Conservation (phyloP, 1,140 invertebrate species). For the Chionoecetes opilio region DNA sequence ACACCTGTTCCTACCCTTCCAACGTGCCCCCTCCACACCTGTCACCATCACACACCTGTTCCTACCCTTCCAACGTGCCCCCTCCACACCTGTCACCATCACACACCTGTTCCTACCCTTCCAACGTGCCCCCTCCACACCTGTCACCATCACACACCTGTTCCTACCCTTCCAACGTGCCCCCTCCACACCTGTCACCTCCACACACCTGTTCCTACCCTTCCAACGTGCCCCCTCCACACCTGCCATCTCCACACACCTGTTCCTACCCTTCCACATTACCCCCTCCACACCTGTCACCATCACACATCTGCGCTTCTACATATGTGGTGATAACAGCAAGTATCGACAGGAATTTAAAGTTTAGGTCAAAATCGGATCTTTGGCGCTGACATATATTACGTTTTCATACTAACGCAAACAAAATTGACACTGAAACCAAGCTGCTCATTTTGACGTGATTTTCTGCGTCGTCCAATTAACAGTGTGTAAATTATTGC, state of each 20-base stretch:
- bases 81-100: too few species aligned
- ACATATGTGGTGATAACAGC: neutral
- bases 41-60: neutral
- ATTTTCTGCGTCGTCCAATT: neutral
- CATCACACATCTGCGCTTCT: neutral
- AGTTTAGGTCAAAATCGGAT: neutral
- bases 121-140: too few species aligned
- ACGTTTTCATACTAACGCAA: neutral
- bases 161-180: too few species aligned
- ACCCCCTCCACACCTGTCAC: neutral
- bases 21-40: neutral
- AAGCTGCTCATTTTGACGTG: neutral
- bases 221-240: too few species aligned
- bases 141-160: too few species aligned
- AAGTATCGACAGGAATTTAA: neutral
- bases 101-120: too few species aligned
- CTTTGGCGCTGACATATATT: neutral
- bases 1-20: neutral
- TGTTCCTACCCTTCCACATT: neutral
- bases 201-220: neutral
- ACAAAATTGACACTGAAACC: neutral
- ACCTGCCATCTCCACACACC: neutral
- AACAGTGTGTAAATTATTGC: neutral
- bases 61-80: too few species aligned
- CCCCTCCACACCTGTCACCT: neutral